Base-by-base conservation (phyloP, 37 sponge, comb jelly and placozoan species). In the Eunapius fragilis region DNA sequence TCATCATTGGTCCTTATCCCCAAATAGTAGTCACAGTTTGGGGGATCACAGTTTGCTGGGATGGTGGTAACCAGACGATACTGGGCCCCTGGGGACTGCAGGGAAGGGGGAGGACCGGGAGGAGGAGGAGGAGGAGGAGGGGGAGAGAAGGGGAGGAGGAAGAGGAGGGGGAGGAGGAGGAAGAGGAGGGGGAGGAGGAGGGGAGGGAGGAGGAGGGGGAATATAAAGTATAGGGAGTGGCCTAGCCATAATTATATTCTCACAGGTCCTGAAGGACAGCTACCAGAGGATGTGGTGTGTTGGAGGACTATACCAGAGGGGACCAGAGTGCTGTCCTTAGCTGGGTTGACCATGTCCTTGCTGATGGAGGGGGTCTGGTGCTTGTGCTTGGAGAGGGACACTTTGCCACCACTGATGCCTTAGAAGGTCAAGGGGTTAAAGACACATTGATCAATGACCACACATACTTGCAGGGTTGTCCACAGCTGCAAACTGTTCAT, bases 1-100 rank as follows among this genome's bases (percentile, higher is more conserved):
- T 71, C 71, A 31, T 30, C 37, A 26, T 81, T 81, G 70, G 71
- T 30, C n/a, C 36, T 25, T 24, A 81, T 70, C 36, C 37, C 82
- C 31, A 70, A 32, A 70, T 70, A 81, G 35, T 35, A 25, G 37
- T 69, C 37, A 70, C 82, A 81, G 36, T 31, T 25, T 23, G 70
- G n/a, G 25, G 71, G 71, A 50, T 50, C 67, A 50, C 80, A 79
- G 26, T 32, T 69, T 22, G 50, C 27, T 45, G 80, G 80, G 14
- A 27, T 47, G 27, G 58, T 10, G 31, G 27, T 25, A 5, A 27
- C 25, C 31, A 79, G 23, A 0, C 58, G 58, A 58, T 79, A 79
- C 27, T 79, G 58, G 22, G 58, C 58, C 58, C 45, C 37, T 34
- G 48, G 19, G 79, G 79, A 47, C n/a, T 25, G 25, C 11, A 67